Conservation (phyloP, 2,888 invertebrate genomes). For the Aporophyla lueneburgensis region DNA sequence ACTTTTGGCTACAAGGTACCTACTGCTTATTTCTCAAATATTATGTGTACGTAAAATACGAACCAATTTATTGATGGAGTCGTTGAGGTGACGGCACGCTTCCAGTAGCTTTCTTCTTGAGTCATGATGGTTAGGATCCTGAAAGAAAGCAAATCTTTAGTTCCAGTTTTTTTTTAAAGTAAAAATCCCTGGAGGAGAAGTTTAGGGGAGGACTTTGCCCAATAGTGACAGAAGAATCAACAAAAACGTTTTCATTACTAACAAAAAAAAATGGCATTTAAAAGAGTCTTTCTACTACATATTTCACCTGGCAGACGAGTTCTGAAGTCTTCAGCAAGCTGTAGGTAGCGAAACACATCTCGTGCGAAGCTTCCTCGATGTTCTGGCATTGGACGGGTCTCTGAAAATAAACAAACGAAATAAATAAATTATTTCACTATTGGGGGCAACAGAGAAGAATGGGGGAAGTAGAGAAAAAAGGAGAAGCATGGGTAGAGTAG, state of each 20-base stretch:
- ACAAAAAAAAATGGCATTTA: not conserved
- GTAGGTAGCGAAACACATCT: slow-evolving; percentile 79
- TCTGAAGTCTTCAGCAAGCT: slow-evolving; percentile 78
- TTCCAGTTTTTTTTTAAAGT: not conserved
- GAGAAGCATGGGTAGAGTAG: not conserved
- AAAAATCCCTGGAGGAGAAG: not conserved
- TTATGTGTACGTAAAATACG: slow-evolving; percentile 45
- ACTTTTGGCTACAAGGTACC: not conserved
- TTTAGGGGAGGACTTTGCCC: not conserved
- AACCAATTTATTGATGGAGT: slow-evolving; percentile 81
- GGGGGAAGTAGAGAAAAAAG: not conserved
- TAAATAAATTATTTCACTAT: not conserved
- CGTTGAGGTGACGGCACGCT: slow-evolving; percentile 76
- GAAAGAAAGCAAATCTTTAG: slow-evolving; percentile 1
- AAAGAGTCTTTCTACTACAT: not conserved
- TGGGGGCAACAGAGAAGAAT: not conserved
- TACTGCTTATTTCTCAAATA: not conserved
- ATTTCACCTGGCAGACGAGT: slow-evolving; percentile 63
- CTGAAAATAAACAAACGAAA: slow-evolving; percentile 61
- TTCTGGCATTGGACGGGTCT: slow-evolving; percentile 72
- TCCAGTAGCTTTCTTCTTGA: slow-evolving; percentile 74
- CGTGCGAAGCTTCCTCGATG: slow-evolving; percentile 79
- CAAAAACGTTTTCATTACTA: too few relatives aligned
- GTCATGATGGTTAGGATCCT: slow-evolving; percentile 73
- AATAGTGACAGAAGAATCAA: not conserved